These are phyloP conservation scores for Agrotis segetum DNA, from an alignment of 2,888 invertebrate genomes.

Conservation along the genomic window DNA sequence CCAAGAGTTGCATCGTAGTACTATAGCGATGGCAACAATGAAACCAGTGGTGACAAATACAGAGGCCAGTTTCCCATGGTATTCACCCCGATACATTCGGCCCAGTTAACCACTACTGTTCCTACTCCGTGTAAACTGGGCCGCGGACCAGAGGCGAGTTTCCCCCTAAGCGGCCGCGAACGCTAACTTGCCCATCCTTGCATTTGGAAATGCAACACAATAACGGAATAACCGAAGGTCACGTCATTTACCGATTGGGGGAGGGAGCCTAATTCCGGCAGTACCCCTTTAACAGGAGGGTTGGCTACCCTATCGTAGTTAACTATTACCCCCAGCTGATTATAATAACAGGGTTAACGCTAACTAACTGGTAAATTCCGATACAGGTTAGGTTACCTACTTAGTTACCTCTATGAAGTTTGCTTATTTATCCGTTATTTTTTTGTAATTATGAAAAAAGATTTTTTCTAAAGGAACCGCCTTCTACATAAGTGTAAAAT, in stretches of 20 bases:
- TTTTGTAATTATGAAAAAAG: too few relatives aligned
- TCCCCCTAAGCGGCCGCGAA: too few relatives aligned
- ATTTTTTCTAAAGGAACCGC: too few relatives aligned
- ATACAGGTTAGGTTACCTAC: constrained; percentile 6
- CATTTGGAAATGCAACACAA: constrained; percentile 4
- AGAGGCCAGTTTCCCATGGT: too few relatives aligned
- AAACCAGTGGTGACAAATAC: too few relatives aligned
- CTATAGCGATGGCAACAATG: too few relatives aligned
- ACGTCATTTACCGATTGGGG: constrained; percentile 22
- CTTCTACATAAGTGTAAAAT: too few relatives aligned
- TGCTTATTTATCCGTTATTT: background rate
- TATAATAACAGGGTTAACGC: constrained; percentile 40
- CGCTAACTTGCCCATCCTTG: background rate
- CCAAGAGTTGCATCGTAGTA: too few relatives aligned
- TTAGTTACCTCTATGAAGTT: background rate
- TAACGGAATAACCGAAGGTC: constrained; percentile 23
- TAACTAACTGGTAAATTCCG: constrained; percentile 19
- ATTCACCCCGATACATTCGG: too few relatives aligned
- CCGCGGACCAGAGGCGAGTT: too few relatives aligned
- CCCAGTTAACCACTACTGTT: too few relatives aligned
- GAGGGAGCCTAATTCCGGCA: constrained; percentile 31
- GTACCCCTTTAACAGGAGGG: constrained; percentile 40
- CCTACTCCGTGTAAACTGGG: too few relatives aligned
- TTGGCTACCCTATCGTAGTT: constrained; percentile 27
- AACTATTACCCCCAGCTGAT: constrained; percentile 44